phyloP scores from a whole-genome alignment of 2,888 invertebrate genomes.

The Parascotia fuliginaria region DNA sequence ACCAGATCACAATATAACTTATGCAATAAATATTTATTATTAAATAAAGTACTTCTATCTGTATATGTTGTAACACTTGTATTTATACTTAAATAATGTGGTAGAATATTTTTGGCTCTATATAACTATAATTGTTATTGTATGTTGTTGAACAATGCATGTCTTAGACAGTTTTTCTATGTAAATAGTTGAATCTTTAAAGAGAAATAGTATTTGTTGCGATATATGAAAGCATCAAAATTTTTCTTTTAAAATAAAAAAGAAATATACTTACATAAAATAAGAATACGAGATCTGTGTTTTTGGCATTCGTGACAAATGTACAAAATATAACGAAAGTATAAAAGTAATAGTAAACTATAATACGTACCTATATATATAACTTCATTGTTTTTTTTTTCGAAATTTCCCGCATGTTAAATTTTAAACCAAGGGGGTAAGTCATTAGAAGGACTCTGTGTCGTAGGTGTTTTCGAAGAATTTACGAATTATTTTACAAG shows the following conservation, averaged over 20 bases:
- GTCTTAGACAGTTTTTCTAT: conserved; percentile 70
- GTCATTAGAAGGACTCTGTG: too few species aligned
- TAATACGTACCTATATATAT: conserved; percentile 15
- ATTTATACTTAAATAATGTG: conserved; percentile 51
- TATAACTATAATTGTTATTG: conserved; percentile 63
- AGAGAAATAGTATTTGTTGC: conserved; percentile 39
- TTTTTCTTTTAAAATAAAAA: conserved; percentile 19
- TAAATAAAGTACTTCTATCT: conserved; percentile 62
- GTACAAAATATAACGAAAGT: conserved; percentile 67
- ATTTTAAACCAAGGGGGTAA: too few species aligned
- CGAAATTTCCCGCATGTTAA: too few species aligned
- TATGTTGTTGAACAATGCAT: conserved; percentile 72
- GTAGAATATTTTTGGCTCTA: conserved; percentile 62
- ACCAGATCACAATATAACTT: conserved; percentile 61
- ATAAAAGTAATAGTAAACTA: conserved; percentile 45
- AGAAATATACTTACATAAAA: too few species aligned
- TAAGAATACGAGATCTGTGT: conserved; percentile 58
- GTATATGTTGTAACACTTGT: conserved; percentile 77
- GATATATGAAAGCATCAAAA: conserved; percentile 18
- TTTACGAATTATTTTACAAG: too few species aligned
- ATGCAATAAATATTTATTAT: conserved; percentile 55
- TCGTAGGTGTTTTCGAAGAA: too few species aligned
- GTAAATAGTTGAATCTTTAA: conserved; percentile 65
- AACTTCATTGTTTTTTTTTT: conserved; percentile 14
- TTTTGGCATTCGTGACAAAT: conserved; percentile 64